Evolutionary conservation across 2,888 invertebrate species (phyloP), one percentile per base, ranked within the genome.

Genomic region (Drosophila lutescens): DNA sequence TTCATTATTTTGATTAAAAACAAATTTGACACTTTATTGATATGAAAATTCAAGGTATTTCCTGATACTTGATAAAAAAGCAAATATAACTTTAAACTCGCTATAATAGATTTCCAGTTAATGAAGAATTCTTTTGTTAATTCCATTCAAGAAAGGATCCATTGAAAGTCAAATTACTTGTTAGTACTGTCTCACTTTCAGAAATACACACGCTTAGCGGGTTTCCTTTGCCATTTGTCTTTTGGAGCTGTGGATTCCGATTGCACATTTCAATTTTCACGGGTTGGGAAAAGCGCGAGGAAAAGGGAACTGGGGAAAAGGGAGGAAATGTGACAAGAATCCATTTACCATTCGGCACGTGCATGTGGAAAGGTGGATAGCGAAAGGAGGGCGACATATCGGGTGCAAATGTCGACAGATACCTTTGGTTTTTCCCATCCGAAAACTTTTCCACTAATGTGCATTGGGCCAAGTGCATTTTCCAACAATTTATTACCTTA

Each of bases 271-370:
- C 63, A 54, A 63, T 41, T 78, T 60, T 38, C 54, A 44, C 38
- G 38, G 54, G 36, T 15, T 40, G 60, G 43, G 40, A n/a, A 65
- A 77, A 36, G 32, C 69, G 67, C 72, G 13, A 20, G 72, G 56
- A 57, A 44, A 49, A 69, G 67, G 67, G 61, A 41, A 6, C 17
- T 1, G 7, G 26, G 57, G 44, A 32, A 32, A 63, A 63, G 0
- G 26, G 26, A 26, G 2, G 6, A 6, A 26, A 26, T 26, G 26
- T 38, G 46, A 47, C 69, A 47, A 58, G 74, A 76, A 78, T 80
- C 74, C 76, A 80, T 83, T 83, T 83, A 74, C 77, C 74, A 63
- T 71, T 63, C 69, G 77, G 77, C 68, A 80, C 79, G 80, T 83
- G 71, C 80, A 80, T 34, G 62, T 23, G 54, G 49, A 20, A 17